These are phyloP conservation scores for Semibalanus balanoides DNA, from an alignment of 1,140 invertebrate genomes.

Conservation along the genomic window DNA sequence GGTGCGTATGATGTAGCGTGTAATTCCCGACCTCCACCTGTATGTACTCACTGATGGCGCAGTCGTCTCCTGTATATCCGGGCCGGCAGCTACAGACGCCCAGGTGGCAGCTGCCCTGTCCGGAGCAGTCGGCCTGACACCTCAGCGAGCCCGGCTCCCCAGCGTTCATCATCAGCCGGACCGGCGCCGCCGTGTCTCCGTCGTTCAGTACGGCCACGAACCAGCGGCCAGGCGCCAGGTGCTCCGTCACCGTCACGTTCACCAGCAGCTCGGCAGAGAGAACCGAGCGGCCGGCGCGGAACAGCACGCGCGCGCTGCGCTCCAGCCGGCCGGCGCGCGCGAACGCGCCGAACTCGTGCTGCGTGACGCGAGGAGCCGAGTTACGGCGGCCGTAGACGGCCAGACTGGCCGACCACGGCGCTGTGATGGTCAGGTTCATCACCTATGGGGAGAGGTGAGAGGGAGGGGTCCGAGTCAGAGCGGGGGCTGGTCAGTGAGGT, in stretches of 20 bases:
- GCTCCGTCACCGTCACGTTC: slow-evolving; percentile 66
- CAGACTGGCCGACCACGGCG: slow-evolving; percentile 79
- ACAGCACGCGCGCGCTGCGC: slow-evolving; percentile 17
- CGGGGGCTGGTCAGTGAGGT: too few relatives aligned
- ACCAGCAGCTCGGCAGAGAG: slow-evolving; percentile 44
- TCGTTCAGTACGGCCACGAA: slow-evolving; percentile 93
- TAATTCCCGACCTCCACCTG: too few relatives aligned
- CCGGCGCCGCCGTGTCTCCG: slow-evolving; percentile 63
- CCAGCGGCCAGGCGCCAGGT: slow-evolving; percentile 83
- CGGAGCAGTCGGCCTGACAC: slow-evolving; percentile 87
- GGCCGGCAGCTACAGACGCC: slow-evolving; percentile 92
- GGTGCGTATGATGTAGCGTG: too few relatives aligned
- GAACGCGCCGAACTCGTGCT: slow-evolving; percentile 90
- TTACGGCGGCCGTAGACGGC: slow-evolving; percentile 84
- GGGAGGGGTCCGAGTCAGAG: too few relatives aligned
- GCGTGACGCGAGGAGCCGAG: slow-evolving; percentile 80
- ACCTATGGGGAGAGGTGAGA: not conserved
- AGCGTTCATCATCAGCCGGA: slow-evolving; percentile 36
- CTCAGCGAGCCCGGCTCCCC: not conserved
- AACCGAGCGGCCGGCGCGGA: slow-evolving; percentile 7
- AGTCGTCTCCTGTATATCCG: slow-evolving; percentile 80
- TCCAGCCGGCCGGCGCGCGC: slow-evolving; percentile 36
- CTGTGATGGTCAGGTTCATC: slow-evolving; percentile 56
- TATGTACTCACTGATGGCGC: slow-evolving; percentile 80
- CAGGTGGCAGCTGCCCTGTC: slow-evolving; percentile 83